Evolutionary conservation across 2,113 vertebrate species (phyloP), one percentile per base, ranked within the genome.

Genomic region (Cranoglanis bouderius): DNA sequence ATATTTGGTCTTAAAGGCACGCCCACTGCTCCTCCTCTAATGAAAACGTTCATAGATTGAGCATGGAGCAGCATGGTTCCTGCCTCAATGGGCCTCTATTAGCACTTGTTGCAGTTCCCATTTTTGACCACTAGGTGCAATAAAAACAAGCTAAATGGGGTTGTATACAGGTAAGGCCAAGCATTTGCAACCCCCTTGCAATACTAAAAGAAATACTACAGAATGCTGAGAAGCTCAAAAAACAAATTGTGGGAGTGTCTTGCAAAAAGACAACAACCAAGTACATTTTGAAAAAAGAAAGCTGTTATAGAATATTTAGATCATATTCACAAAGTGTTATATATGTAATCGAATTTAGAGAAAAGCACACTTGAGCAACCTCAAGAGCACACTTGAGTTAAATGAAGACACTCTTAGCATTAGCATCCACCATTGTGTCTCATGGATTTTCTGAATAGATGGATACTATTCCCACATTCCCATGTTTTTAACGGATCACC

Each of bases 271-370:
- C 29, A 67, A 35, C 4, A 67, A 16, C 12, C 9, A 67, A 67
- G 12, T 32, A 67, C 53, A 55, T n/a, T 29, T n/a, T n/a, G n/a
- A 26, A 61, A 2, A 61, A 26, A 26, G 1, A 61, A 10, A 13
- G 7, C 2, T 8, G 10, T 29, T n/a, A n/a, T 10, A 65, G 29
- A 29, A n/a, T 29, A n/a, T 65, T 65, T 65, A n/a, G 12, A 13
- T n/a, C 12, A 12, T 10, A n/a, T 65, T 10, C 8, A 65, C 21
- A 49, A 46, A 14, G 13, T 0, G 6, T 80, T 32, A n/a, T 46
- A 80, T 91, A 90, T 94, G 92, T 92, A 94, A 94, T 94, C 93
- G 80, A 93, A 93, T 93, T 93, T 92, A 77, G 72, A 90, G 35
- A 87, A 92, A 74, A 89, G 77, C 29, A 51, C 14, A n/a, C 18